Conservation (phyloP, 2,113 vertebrate species). For the Phaethon lepturus region DNA sequence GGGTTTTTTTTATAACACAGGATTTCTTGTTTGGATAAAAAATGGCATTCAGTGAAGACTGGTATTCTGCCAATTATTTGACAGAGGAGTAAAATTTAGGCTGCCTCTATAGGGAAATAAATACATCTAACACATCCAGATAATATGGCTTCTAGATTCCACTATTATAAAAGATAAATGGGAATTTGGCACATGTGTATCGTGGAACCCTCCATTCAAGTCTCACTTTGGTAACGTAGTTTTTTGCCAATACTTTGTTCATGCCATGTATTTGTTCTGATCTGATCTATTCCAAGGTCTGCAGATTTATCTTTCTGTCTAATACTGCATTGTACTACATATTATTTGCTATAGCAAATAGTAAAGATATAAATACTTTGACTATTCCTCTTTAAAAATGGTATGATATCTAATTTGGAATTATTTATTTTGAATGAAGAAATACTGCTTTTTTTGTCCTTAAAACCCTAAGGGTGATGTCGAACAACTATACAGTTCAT, state of each 20-base stretch:
- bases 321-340: neutral
- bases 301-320: neutral
- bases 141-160: neutral
- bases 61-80: neutral
- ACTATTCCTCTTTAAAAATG: neutral
- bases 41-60: neutral
- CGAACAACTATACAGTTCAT: neutral
- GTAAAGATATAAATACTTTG: neutral
- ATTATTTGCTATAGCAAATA: neutral
- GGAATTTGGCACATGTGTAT: neutral
- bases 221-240: neutral
- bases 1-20: neutral
- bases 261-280: neutral
- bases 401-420: neutral
- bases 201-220: neutral
- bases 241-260: neutral
- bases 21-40: neutral
- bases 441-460: neutral
- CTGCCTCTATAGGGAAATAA: neutral
- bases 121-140: neutral
- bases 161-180: neutral
- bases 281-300: neutral
- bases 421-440: neutral
- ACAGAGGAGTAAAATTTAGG: neutral
- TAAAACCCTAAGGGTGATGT: neutral